Percentiles rank a stretch among this genome's conserved stretches.
phyloP scores from a whole-genome alignment of 2,888 invertebrate genomes.

The Agrochola macilenta region DNA sequence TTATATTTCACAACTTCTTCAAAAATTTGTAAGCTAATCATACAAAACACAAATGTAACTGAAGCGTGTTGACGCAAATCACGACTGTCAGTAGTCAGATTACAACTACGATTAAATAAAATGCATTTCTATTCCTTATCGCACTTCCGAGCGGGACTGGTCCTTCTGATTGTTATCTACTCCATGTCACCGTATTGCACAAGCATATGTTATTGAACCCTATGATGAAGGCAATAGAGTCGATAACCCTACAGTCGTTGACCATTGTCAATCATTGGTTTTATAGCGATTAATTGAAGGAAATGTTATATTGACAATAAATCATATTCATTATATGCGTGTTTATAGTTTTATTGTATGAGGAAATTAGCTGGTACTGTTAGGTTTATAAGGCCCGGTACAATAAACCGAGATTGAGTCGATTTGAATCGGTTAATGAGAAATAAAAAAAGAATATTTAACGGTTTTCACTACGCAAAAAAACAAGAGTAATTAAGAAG shows the following conservation, averaged over 20 bases:
- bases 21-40: background rate
- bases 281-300: conserved; percentile 47
- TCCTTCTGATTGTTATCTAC: conserved; percentile 49
- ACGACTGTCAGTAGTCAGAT: conserved; percentile 17
- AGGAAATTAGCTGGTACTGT: conserved; percentile 30
- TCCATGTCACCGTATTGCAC: conserved; percentile 25
- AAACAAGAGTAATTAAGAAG: too few species aligned
- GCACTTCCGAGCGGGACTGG: background rate
- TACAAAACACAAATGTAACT: background rate
- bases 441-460: background rate
- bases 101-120: conserved; percentile 33
- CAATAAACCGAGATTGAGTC: background rate
- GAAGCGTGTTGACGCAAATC: conserved; percentile 5
- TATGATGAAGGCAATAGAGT: conserved; percentile 63
- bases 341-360: conserved; percentile 31
- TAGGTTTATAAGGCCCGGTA: background rate
- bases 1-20: background rate
- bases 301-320: conserved; percentile 39
- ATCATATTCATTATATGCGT: conserved; percentile 37
- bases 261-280: conserved; percentile 53
- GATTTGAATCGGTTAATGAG: background rate
- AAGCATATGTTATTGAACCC: conserved; percentile 63
- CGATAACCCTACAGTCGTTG: conserved; percentile 60
- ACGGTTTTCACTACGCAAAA: too few species aligned
- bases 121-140: conserved; percentile 41